Percentiles rank a stretch among this genome's conserved stretches.
Evolutionary conservation across 2,113 vertebrate genomes (phyloP).

Genomic region (Eudorcas thomsonii): DNA sequence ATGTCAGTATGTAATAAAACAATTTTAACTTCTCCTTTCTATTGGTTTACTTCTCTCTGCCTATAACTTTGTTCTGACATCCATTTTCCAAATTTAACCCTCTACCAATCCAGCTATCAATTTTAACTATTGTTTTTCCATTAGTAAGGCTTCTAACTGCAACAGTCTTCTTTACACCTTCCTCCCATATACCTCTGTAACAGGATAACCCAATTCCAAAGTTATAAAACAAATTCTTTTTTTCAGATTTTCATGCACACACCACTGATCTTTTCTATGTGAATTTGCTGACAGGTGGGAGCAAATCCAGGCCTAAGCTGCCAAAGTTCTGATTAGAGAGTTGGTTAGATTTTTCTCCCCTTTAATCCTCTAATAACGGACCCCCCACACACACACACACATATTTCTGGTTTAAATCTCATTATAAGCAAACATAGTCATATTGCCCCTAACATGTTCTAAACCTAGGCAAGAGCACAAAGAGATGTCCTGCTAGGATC

Average conservation of each 20-base stretch:
- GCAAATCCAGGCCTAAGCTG: background rate
- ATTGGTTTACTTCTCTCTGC: background rate
- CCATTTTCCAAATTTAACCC: background rate
- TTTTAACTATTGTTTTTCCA: background rate
- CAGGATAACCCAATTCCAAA: background rate
- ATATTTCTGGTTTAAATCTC: background rate
- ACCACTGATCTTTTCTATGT: background rate
- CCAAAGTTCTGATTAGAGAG: background rate
- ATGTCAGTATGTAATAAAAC: background rate
- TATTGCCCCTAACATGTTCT: background rate
- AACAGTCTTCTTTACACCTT: background rate
- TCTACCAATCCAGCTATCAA: background rate
- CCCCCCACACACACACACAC: background rate
- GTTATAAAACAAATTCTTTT: background rate
- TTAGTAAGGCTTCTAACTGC: background rate
- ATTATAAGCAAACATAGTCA: background rate
- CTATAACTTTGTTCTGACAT: background rate
- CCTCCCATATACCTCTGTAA: background rate
- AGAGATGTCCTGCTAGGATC: background rate
- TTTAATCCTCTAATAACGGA: background rate
- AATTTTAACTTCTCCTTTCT: background rate
- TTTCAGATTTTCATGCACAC: background rate
- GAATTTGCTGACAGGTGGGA: background rate
- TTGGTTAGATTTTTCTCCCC: background rate
- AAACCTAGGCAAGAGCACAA: background rate